Percentiles rank a stretch among this genome's conserved stretches.
Evolutionary conservation across 2,888 invertebrate genomes (phyloP).

Genomic region (Uropetala carovei): DNA sequence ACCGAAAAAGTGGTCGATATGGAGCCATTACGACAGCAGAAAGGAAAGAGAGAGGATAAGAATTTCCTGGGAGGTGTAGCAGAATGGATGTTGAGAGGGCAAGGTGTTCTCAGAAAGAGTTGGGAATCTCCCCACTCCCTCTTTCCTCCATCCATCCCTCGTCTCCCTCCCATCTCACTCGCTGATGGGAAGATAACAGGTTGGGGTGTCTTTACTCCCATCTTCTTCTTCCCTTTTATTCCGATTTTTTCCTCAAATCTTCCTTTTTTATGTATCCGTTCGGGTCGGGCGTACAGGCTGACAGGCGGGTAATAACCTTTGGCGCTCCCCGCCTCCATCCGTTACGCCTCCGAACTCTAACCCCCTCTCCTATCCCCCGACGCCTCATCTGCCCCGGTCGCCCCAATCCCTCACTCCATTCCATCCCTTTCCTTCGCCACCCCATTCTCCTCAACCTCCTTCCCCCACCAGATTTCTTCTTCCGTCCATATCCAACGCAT

Average conservation of each 20-base stretch:
- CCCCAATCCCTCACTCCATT: not conserved
- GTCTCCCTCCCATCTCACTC: conserved; percentile 1
- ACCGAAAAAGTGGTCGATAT: too few relatives aligned
- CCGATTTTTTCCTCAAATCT: conserved; percentile 27
- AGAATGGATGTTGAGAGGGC: conserved; percentile 3
- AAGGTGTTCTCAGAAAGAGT: conserved; percentile 45
- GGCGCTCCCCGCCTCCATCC: conserved; percentile 56
- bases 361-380: not conserved
- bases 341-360: conserved; percentile 53
- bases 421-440: not conserved
- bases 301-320: conserved; percentile 62
- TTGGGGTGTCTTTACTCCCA: conserved; percentile 38
- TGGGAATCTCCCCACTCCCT: not conserved
- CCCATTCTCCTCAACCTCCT: conserved; percentile 15
- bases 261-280: conserved; percentile 45
- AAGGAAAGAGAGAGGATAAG: not conserved
- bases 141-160: conserved; percentile 20
- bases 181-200: conserved; percentile 61
- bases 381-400: not conserved
- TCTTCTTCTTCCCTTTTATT: conserved; percentile 8
- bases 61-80: not conserved
- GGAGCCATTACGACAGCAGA: not conserved
- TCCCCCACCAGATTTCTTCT: not conserved
- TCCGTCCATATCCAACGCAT: not conserved
- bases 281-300: conserved; percentile 50